Evolutionary conservation across 2,888 invertebrate genomes (phyloP).

Genomic region (Chalcis sispes): DNA sequence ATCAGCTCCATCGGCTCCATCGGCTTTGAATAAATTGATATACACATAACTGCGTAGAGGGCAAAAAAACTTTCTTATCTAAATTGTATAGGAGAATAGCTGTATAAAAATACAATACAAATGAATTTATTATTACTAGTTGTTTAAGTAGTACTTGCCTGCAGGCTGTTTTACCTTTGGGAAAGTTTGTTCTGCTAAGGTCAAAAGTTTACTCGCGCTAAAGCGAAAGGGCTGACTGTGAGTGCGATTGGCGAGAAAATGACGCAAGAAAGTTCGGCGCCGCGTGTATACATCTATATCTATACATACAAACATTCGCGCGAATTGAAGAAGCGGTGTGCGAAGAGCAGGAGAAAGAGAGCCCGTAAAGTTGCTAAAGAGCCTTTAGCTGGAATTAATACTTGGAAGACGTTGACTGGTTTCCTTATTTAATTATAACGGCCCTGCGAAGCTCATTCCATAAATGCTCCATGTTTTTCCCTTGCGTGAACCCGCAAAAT

Average conservation of each 20-base stretch:
- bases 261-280: conserved; percentile 69
- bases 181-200: conserved; percentile 67
- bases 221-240: conserved; percentile 37
- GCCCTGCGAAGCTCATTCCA: conserved; percentile 14
- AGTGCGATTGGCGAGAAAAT: conserved; percentile 65
- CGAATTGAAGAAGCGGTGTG: not conserved
- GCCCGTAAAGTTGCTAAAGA: conserved; percentile 72
- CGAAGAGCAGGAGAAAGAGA: conserved; percentile 63
- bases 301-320: conserved; percentile 9
- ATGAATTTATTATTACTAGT: conserved; percentile 49
- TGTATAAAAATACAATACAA: conserved; percentile 19
- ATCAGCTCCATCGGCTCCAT: too few species aligned
- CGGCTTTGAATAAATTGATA: too few species aligned
- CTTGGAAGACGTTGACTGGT: conserved; percentile 72
- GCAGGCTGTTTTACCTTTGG: conserved; percentile 67
- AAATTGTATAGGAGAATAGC: conserved; percentile 19
- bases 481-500: not conserved
- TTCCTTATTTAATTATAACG: conserved; percentile 72
- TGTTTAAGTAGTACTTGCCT: conserved; percentile 53
- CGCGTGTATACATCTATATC: not conserved
- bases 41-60: too few species aligned
- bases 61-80: conserved; percentile 32
- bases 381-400: conserved; percentile 74
- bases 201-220: conserved; percentile 68
- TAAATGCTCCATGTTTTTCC: not conserved